A percentile compares a stretch with the other conserved stretches of the same genome.
phyloP scores from a whole-genome alignment of 2,797 vertebrate genomes.

The Notamacropus eugenii region DNA sequence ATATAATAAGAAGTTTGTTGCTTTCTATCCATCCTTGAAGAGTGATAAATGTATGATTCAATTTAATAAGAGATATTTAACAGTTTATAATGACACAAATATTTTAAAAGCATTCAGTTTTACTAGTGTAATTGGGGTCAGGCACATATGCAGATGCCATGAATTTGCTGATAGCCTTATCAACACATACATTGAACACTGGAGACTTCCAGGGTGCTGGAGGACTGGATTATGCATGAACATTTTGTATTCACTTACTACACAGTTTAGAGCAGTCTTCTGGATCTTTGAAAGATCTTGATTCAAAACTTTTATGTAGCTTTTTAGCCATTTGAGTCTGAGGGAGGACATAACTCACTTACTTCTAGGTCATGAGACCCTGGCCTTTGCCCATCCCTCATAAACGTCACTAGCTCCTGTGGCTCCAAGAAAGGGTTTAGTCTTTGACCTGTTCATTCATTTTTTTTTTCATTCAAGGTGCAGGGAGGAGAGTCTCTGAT shows the following conservation, averaged over 20 bases:
- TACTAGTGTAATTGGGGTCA: neutral
- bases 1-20: neutral
- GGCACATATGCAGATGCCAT: neutral
- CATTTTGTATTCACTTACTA: neutral
- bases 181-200: neutral
- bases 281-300: neutral
- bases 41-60: neutral
- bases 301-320: neutral
- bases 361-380: neutral
- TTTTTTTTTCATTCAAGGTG: neutral
- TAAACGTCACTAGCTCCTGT: neutral
- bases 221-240: neutral
- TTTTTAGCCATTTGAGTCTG: neutral
- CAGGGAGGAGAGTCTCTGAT: neutral
- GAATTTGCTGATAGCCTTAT: constrained; percentile 11
- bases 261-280: neutral
- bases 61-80: neutral
- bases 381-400: neutral
- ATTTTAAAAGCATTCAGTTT: neutral
- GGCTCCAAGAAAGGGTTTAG: neutral
- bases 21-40: neutral
- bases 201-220: neutral
- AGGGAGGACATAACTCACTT: neutral
- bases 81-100: neutral
- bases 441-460: neutral